Percentiles rank a stretch among this genome's conserved stretches.
Conservation (phyloP, 1,140 invertebrate species). For the Vollenhovia emeryi region DNA sequence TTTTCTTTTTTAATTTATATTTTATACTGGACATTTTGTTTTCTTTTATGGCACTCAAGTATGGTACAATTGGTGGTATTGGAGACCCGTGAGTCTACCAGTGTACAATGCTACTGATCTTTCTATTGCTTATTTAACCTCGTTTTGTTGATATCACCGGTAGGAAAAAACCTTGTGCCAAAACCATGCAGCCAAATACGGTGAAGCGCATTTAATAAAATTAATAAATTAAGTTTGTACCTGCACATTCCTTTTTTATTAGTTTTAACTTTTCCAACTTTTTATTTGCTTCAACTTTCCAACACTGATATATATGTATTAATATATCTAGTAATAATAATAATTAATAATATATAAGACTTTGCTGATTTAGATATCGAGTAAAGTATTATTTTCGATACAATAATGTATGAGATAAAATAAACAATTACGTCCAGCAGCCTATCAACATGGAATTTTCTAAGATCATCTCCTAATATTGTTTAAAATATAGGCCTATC, state of each 20-base stretch:
- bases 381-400: not conserved
- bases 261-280: not conserved
- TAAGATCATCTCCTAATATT: constrained; percentile 27
- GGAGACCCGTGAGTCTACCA: constrained; percentile 89
- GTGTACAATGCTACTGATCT: constrained; percentile 86
- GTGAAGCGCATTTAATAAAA: constrained; percentile 1
- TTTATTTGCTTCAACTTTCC: no score
- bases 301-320: no score
- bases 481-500: constrained; percentile 15
- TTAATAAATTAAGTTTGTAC: constrained; percentile 15
- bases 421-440: not conserved
- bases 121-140: constrained; percentile 90
- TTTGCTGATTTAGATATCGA: constrained; percentile 26
- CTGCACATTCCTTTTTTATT: constrained; percentile 6
- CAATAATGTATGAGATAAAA: not conserved
- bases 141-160: constrained; percentile 87
- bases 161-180: not conserved
- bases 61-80: constrained; percentile 95
- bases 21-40: constrained; percentile 23
- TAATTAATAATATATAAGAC: not conserved
- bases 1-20: not conserved
- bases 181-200: constrained; percentile 3
- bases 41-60: constrained; percentile 86
- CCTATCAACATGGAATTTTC: not conserved
- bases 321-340: no score